These are phyloP conservation scores for Spondyliosoma cantharus DNA, from an alignment of 2,797 vertebrate genomes.

Conservation along the genomic window DNA sequence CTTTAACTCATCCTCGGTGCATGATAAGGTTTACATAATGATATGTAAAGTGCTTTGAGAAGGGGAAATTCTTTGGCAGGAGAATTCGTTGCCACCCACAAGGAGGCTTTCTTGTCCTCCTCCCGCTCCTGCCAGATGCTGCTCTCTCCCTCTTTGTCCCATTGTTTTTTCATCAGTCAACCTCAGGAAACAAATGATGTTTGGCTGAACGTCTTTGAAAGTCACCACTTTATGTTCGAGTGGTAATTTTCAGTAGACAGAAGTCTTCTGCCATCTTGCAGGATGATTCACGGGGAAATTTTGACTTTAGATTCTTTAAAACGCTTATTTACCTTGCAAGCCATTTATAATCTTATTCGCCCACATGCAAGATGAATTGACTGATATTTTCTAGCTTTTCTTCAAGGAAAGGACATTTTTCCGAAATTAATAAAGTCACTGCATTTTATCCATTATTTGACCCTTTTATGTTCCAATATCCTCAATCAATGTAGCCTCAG, in stretches of 20 bases:
- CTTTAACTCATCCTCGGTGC: conserved; percentile 75
- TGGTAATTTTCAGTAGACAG: conserved; percentile 32
- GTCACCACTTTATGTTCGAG: conserved; percentile 16
- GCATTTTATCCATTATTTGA: not conserved
- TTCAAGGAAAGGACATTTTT: not conserved
- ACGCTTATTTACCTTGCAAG: not conserved
- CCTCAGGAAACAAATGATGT: conserved; percentile 49
- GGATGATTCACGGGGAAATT: conserved; percentile 6
- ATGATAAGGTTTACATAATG: conserved; percentile 79
- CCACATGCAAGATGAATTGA: conserved; percentile 5
- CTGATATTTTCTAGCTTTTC: not conserved
- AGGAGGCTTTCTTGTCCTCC: conserved; percentile 67
- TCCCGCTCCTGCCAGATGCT: conserved; percentile 61
- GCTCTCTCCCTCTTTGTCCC: conserved; percentile 32
- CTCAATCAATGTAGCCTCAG: not conserved
- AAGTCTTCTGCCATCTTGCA: conserved; percentile 24
- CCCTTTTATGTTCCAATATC: not conserved
- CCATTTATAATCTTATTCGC: conserved; percentile 3
- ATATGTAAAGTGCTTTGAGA: conserved; percentile 77
- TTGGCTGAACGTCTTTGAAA: conserved; percentile 46
- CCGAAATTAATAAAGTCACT: not conserved
- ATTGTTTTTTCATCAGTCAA: conserved; percentile 61
- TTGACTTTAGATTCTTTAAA: conserved; percentile 18
- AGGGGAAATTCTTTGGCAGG: conserved; percentile 74
- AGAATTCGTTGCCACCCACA: conserved; percentile 74